Evolutionary conservation across 2,888 invertebrate species (phyloP).

Genomic region (Lithophane semibrunnea): DNA sequence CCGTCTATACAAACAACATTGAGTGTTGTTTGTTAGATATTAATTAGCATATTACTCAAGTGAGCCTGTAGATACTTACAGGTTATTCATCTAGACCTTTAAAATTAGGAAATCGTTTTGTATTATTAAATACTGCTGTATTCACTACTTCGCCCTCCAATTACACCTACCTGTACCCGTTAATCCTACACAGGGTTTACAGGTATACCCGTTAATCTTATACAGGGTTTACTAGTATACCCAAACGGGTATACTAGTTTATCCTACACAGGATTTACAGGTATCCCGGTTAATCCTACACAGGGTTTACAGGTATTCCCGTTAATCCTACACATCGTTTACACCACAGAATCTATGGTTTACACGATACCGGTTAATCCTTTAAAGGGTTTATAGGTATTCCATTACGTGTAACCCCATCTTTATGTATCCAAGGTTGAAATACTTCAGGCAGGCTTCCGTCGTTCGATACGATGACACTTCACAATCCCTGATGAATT

Average conservation of each 20-base stretch:
- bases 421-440: conserved; percentile 40
- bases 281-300: too few relatives aligned
- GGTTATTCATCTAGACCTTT: background rate
- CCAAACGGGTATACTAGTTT: too few relatives aligned
- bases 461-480: conserved; percentile 39
- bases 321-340: background rate
- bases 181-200: too few relatives aligned
- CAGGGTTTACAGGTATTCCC: background rate
- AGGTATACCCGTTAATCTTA: too few relatives aligned
- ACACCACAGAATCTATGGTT: background rate
- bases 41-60: background rate
- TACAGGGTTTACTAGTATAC: too few relatives aligned
- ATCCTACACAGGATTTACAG: too few relatives aligned
- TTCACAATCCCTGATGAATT: conserved; percentile 47
- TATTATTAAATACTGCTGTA: background rate
- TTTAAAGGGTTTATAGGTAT: background rate
- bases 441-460: conserved; percentile 51
- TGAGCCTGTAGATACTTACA: background rate
- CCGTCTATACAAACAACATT: background rate
- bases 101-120: background rate
- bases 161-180: background rate
- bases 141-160: background rate
- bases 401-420: background rate
- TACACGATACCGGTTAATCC: background rate
- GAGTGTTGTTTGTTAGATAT: background rate